Conservation (phyloP, 2,113 vertebrate genomes). For the Syngnathus scovelli region DNA sequence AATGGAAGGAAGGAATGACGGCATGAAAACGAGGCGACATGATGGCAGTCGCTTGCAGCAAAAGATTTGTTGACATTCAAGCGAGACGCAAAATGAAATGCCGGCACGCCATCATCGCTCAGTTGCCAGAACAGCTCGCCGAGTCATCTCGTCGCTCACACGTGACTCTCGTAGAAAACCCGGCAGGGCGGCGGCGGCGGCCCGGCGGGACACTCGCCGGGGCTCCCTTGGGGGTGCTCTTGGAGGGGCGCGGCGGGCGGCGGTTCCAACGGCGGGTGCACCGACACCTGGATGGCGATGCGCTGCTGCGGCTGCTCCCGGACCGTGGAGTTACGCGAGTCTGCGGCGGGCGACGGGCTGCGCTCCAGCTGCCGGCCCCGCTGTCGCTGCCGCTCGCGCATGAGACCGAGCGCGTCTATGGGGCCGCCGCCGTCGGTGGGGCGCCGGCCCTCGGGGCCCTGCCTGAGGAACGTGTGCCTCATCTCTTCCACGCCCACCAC, state of each 20-base stretch:
- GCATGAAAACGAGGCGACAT: no score
- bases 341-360: constrained; percentile 81
- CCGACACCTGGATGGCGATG: constrained; percentile 93
- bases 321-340: constrained; percentile 86
- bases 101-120: background rate
- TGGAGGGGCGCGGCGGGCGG: constrained; percentile 15
- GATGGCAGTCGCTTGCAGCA: no score
- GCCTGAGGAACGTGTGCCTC: constrained; percentile 85
- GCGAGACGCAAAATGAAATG: constrained; percentile 26
- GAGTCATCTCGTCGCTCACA: constrained; percentile 64
- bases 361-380: constrained; percentile 72
- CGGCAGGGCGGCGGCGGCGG: constrained; percentile 59
- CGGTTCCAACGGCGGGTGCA: constrained; percentile 77
- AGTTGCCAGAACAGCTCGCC: background rate
- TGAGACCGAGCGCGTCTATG: constrained; percentile 82
- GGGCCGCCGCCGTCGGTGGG: constrained; percentile 27
- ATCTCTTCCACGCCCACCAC: constrained; percentile 94
- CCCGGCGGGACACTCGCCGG: background rate
- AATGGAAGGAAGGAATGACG: no score
- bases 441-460: constrained; percentile 67
- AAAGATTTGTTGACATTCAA: constrained; percentile 57
- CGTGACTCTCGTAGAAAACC: constrained; percentile 92
- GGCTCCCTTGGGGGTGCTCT: background rate
- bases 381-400: constrained; percentile 74
- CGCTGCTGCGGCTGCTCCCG: constrained; percentile 89